Percentiles rank a stretch among this genome's conserved stretches.
These are phyloP conservation scores for Numenius phaeopus DNA, from an alignment of 2,797 vertebrate species.

Conservation along the genomic window DNA sequence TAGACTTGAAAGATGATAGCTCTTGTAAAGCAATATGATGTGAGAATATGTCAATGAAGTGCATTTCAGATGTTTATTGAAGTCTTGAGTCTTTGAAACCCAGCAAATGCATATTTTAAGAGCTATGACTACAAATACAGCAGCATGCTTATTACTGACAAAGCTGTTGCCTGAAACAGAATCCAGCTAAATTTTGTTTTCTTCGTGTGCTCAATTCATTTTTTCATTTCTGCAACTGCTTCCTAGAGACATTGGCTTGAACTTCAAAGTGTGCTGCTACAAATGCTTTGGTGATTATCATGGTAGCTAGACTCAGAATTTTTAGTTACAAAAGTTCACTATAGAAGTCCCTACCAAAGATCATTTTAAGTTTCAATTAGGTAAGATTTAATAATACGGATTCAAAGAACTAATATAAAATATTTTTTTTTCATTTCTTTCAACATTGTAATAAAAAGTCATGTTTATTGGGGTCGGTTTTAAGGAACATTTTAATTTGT, in stretches of 20 bases:
- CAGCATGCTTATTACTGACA: not conserved
- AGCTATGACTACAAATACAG: not conserved
- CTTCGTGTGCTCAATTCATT: not conserved
- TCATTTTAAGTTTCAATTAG: not conserved
- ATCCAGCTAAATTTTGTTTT: not conserved
- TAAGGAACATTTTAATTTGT: not conserved
- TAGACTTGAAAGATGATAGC: slow-evolving; percentile 63
- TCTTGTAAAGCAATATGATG: slow-evolving; percentile 52
- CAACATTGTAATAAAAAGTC: not conserved
- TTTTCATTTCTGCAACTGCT: not conserved
- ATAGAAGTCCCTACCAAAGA: not conserved
- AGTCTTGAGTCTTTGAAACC: slow-evolving; percentile 43
- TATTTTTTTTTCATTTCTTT: not conserved
- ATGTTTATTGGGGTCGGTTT: not conserved
- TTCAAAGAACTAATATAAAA: not conserved
- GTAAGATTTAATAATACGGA: not conserved
- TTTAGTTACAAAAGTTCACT: not conserved
- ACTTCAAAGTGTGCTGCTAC: not conserved
- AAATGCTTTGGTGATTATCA: not conserved
- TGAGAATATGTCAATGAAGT: slow-evolving; percentile 44
- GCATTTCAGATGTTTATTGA: slow-evolving; percentile 52
- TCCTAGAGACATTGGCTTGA: not conserved
- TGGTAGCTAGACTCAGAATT: not conserved
- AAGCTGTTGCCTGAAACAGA: slow-evolving; percentile 11
- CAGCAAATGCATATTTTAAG: slow-evolving; percentile 29